Conservation (phyloP, 2,797 vertebrate species). For the Enteromius unitaeniatus region DNA sequence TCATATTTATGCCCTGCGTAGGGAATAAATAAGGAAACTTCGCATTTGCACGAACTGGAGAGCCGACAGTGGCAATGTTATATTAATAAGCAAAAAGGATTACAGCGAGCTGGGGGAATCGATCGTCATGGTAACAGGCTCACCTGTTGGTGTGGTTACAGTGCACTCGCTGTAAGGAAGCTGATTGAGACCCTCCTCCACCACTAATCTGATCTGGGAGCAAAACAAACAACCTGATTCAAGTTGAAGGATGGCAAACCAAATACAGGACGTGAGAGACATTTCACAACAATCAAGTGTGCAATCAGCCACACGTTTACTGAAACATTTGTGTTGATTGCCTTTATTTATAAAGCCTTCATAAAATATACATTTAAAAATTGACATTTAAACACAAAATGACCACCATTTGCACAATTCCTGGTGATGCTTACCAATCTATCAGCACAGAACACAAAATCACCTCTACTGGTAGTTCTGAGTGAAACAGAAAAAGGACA, state of each 20-base stretch:
- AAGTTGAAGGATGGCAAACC: not conserved
- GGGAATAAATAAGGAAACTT: not conserved
- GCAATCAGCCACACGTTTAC: not conserved
- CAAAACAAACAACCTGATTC: constrained; percentile 18
- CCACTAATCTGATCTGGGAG: constrained; percentile 85
- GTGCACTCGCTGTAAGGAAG: constrained; percentile 88
- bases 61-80: not conserved
- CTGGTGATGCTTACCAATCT: constrained; percentile 80
- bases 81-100: no score
- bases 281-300: not conserved
- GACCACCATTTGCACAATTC: not conserved
- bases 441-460: constrained; percentile 92
- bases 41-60: not conserved
- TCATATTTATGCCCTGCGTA: constrained; percentile 86
- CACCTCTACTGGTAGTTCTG: constrained; percentile 87
- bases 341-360: not conserved
- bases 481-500: constrained; percentile 1
- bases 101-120: not conserved
- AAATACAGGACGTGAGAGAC: not conserved
- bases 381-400: not conserved
- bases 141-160: constrained; percentile 89
- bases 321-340: not conserved
- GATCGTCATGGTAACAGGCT: constrained; percentile 33
- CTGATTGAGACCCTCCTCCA: constrained; percentile 89
- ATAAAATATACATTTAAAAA: no score